Evolutionary conservation across 1,140 invertebrate genomes (phyloP).

Genomic region (Papilio xuthus): DNA sequence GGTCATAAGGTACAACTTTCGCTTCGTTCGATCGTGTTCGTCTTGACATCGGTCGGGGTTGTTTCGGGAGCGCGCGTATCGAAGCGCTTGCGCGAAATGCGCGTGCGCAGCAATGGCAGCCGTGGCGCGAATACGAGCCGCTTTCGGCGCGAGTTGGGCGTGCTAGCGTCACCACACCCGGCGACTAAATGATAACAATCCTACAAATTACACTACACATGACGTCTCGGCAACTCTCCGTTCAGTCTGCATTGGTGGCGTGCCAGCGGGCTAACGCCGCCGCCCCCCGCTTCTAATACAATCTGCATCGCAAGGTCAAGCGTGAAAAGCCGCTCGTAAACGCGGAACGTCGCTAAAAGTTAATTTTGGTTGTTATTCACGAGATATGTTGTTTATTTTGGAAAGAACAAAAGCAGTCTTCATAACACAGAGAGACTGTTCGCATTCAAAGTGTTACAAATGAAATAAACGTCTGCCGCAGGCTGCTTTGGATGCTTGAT

Average conservation of each 20-base stretch:
- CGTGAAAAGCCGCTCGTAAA: constrained; percentile 18
- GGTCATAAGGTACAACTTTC: constrained; percentile 42
- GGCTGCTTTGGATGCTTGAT: no score
- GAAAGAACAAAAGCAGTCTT: constrained; percentile 9
- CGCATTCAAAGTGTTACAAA: no score
- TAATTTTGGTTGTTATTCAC: constrained; percentile 24
- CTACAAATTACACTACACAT: constrained; percentile 63
- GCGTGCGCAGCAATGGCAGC: constrained; percentile 49
- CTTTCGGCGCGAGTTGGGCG: constrained; percentile 58
- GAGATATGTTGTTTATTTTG: background rate
- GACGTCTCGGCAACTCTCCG: constrained; percentile 49
- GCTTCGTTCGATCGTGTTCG: constrained; percentile 66
- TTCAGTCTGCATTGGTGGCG: constrained; percentile 60
- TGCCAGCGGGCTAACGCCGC: constrained; percentile 56
- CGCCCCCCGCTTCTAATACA: constrained; percentile 17
- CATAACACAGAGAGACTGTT: no score
- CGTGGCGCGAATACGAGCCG: constrained; percentile 44
- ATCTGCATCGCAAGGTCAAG: constrained; percentile 14
- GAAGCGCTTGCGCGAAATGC: constrained; percentile 59
- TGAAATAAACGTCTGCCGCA: no score
- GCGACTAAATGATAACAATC: constrained; percentile 73
- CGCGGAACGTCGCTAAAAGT: constrained; percentile 26
- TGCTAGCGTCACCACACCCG: constrained; percentile 62
- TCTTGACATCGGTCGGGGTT: constrained; percentile 47
- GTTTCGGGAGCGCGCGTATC: constrained; percentile 52